Evolutionary conservation across 2,797 vertebrate genomes (phyloP), one percentile per base, ranked within the genome.

Genomic region (Salarias fasciatus): DNA sequence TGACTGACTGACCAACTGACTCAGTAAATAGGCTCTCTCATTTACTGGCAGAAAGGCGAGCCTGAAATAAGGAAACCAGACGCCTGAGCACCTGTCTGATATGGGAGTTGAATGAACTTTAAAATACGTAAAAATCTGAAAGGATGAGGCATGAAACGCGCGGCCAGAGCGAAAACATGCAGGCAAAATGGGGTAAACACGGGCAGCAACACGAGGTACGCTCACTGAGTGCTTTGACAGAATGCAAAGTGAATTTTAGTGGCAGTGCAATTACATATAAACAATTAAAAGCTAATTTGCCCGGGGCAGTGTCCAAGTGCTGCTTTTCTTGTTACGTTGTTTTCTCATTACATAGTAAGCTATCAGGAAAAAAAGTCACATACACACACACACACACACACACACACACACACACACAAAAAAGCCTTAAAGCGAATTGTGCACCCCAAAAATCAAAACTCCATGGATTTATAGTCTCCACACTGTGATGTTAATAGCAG

Each of bases 1-100:
- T 74, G 61, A 82, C 64, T 56, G 79, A 75, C 57, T 81, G 77
- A 76, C 78, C 63, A 51, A 64, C 63, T 74, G 64, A 77, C 73
- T 80, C 58, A 64, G 38, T 71, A 61, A 66, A 65, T 60, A 49
- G 70, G 46, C 38, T 51, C 12, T 65, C 35, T n/a, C 68, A 69
- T 61, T 81, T 69, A 53, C 41, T 41, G 43, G 44, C 56, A 67
- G 52, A 56, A 38, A 58, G 35, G 15, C 6, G 18, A 8, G 42
- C 29, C 52, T 24, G 3, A 48, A 60, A 56, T 18, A 24, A 24
- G 18, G 53, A 48, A 54, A 3, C 55, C n/a, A 37, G 50, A 10
- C 42, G 43, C 35, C 29, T 43, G 44, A 40, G 11, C 28, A 40
- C 9, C 8, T 18, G 41, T 29, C 36, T 14, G 52, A 5, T 13